A percentile compares a stretch with the other conserved stretches of the same genome.
phyloP scores from a whole-genome alignment of 2,113 vertebrate species.

The Numida meleagris region DNA sequence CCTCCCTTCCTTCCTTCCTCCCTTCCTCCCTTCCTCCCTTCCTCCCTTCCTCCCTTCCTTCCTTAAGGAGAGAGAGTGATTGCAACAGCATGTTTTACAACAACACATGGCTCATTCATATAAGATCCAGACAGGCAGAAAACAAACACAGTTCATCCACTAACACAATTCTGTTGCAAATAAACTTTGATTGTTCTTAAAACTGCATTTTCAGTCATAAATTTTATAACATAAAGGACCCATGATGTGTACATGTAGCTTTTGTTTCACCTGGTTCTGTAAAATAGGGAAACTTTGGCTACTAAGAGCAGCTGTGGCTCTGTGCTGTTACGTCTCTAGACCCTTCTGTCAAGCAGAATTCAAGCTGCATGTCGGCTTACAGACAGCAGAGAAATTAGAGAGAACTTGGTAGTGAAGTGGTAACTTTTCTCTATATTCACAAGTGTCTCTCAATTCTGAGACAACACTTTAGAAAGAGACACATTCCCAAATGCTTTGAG shows the following conservation, averaged over 20 bases:
- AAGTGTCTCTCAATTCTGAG: constrained; percentile 43
- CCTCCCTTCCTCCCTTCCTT: too few relatives aligned
- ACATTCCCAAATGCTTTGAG: constrained; percentile 4
- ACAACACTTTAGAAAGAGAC: constrained; percentile 30
- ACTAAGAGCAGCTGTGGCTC: background rate
- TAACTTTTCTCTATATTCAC: constrained; percentile 33
- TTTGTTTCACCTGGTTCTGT: background rate
- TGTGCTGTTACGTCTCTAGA: background rate
- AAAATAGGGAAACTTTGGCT: background rate
- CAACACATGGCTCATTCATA: background rate
- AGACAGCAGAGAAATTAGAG: constrained; percentile 23
- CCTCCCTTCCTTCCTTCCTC: background rate
- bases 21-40: background rate
- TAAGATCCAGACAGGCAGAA: background rate
- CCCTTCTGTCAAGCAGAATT: constrained; percentile 14
- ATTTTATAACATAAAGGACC: background rate
- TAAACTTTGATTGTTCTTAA: background rate
- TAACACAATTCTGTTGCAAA: background rate
- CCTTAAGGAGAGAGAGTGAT: background rate
- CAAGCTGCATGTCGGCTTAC: background rate
- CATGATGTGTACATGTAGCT: background rate
- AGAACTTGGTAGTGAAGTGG: constrained; percentile 29
- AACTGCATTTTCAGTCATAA: background rate
- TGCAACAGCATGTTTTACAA: background rate
- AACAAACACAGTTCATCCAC: background rate